Conservation (phyloP, 2,888 invertebrate genomes). For the Megamerina dolium region DNA sequence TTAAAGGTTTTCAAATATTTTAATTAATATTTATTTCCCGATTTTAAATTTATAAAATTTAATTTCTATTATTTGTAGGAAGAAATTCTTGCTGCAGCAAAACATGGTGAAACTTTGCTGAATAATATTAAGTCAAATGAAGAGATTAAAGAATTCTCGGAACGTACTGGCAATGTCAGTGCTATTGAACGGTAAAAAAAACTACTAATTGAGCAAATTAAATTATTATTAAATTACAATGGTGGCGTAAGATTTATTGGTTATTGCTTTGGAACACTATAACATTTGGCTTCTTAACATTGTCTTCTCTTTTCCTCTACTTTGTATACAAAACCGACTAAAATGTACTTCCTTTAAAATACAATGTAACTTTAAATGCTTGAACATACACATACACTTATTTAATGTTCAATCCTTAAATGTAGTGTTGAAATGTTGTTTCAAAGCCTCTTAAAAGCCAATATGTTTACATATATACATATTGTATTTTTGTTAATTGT, state of each 20-base stretch:
- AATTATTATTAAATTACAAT: neutral
- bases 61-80: constrained; percentile 50
- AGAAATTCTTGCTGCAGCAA: constrained; percentile 78
- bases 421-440: no score
- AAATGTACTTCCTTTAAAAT: no score
- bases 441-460: no score
- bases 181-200: constrained; percentile 85
- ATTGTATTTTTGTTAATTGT: no score
- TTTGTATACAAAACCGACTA: no score
- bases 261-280: no score
- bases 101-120: constrained; percentile 83
- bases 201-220: neutral
- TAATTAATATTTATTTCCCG: constrained; percentile 1
- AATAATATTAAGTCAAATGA: constrained; percentile 62
- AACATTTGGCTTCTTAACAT: neutral
- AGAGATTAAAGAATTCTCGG: constrained; percentile 56
- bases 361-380: no score
- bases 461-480: no score
- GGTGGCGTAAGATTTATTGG: neutral
- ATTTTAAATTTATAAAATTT: neutral
- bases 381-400: no score
- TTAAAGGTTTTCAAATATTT: constrained; percentile 43
- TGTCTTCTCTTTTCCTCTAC: neutral
- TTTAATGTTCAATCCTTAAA: no score
- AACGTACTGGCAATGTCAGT: constrained; percentile 79